A percentile compares a stretch with the other conserved stretches of the same genome.
phyloP scores from a whole-genome alignment of 2,113 vertebrate species.

The Seriola aureovittata region DNA sequence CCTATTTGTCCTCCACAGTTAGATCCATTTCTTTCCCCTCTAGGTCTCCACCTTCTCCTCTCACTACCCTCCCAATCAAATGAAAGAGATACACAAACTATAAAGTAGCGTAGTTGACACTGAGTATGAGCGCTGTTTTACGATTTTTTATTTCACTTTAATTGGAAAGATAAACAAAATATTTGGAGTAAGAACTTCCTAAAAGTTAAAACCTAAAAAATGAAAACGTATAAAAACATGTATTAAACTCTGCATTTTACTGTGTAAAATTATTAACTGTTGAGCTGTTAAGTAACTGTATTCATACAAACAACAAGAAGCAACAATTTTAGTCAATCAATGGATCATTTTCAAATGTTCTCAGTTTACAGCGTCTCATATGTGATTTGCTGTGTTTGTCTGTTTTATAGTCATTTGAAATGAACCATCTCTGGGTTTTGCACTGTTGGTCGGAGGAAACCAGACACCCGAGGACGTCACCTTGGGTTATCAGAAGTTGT shows the following conservation, averaged over 20 bases:
- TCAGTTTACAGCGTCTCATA: not conserved
- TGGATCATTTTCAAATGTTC: not conserved
- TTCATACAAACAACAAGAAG: not conserved
- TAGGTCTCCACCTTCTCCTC: not conserved
- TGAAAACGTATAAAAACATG: too few relatives aligned
- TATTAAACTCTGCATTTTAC: too few relatives aligned
- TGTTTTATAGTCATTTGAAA: not conserved
- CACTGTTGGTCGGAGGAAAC: too few relatives aligned
- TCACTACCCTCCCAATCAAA: not conserved
- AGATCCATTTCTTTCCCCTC: conserved; percentile 9
- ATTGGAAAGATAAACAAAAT: not conserved
- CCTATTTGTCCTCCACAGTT: conserved; percentile 30
- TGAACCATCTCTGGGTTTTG: not conserved
- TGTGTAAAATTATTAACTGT: not conserved
- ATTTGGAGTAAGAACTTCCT: not conserved
- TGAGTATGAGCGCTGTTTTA: not conserved
- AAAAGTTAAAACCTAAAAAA: not conserved
- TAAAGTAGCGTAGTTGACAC: not conserved
- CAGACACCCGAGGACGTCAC: not conserved
- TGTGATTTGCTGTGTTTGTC: not conserved
- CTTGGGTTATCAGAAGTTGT: not conserved
- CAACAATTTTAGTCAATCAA: not conserved
- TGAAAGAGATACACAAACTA: conserved; percentile 16
- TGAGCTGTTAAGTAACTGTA: not conserved
- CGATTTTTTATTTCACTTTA: conserved; percentile 1